A percentile compares a stretch with the other conserved stretches of the same genome.
Conservation (phyloP, 2,113 vertebrate species). For the Crotalus tigris region DNA sequence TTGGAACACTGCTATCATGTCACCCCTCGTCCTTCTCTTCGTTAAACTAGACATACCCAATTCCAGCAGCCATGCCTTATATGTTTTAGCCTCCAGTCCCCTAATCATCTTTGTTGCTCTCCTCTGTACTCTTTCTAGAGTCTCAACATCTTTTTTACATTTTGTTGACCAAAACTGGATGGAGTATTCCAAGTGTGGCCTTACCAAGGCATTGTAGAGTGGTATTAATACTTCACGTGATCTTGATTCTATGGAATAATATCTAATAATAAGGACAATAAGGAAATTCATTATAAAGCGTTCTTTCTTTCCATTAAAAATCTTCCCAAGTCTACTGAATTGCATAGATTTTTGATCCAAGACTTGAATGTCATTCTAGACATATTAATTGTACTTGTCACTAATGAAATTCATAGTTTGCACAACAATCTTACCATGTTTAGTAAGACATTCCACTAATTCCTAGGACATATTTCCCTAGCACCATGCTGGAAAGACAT, state of each 20-base stretch:
- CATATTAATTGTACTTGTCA: neutral
- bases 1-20: too few relatives aligned
- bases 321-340: neutral
- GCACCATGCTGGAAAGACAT: neutral
- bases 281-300: neutral
- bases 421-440: neutral
- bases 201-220: too few relatives aligned
- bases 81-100: too few relatives aligned
- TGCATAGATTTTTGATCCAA: neutral
- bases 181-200: too few relatives aligned
- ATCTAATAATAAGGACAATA: neutral
- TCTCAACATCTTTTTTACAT: too few relatives aligned
- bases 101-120: too few relatives aligned
- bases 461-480: neutral
- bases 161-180: too few relatives aligned
- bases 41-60: too few relatives aligned
- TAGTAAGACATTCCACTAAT: neutral
- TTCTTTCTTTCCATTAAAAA: neutral
- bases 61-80: too few relatives aligned
- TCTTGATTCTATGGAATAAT: neutral
- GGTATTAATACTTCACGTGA: too few relatives aligned
- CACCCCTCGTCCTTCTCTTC: too few relatives aligned
- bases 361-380: neutral
- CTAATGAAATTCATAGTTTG: neutral
- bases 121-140: too few relatives aligned